These are phyloP conservation scores for Ceyx melanurus DNA, from an alignment of 2,113 vertebrate species.

Conservation along the genomic window DNA sequence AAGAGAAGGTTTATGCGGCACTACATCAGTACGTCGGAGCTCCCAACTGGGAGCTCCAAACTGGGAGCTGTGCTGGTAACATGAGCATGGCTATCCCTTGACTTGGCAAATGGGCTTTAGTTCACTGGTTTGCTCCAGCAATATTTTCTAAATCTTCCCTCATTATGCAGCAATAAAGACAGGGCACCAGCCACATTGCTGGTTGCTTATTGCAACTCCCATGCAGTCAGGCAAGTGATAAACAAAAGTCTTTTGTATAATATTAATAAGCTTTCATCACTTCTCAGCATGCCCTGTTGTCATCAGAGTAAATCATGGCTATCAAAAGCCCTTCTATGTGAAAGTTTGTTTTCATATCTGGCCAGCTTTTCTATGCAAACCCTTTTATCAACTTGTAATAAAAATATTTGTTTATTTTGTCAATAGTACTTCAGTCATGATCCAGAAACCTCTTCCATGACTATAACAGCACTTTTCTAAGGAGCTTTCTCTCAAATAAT, in stretches of 20 bases:
- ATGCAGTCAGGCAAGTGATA: conserved; percentile 76
- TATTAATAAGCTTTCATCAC: conserved; percentile 82
- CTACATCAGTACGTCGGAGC: not conserved
- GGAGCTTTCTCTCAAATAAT: conserved; percentile 73
- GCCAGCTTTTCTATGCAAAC: conserved; percentile 71
- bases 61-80: not conserved
- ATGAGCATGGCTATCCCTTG: not conserved
- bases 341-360: conserved; percentile 83
- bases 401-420: conserved; percentile 82
- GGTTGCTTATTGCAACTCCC: conserved; percentile 75
- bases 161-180: conserved; percentile 54
- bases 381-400: conserved; percentile 80
- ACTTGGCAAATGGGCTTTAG: conserved; percentile 1
- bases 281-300: conserved; percentile 70
- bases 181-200: conserved; percentile 67
- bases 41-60: not conserved
- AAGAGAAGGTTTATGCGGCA: not conserved
- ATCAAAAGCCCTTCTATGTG: conserved; percentile 77
- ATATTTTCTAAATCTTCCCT: conserved; percentile 66
- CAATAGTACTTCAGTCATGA: conserved; percentile 70
- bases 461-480: conserved; percentile 72
- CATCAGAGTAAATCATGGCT: conserved; percentile 78
- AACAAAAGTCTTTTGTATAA: conserved; percentile 83
- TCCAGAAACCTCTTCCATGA: conserved; percentile 73
- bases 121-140: conserved; percentile 19